Conservation (phyloP, 1,140 invertebrate species). For the Colletes gigas region DNA sequence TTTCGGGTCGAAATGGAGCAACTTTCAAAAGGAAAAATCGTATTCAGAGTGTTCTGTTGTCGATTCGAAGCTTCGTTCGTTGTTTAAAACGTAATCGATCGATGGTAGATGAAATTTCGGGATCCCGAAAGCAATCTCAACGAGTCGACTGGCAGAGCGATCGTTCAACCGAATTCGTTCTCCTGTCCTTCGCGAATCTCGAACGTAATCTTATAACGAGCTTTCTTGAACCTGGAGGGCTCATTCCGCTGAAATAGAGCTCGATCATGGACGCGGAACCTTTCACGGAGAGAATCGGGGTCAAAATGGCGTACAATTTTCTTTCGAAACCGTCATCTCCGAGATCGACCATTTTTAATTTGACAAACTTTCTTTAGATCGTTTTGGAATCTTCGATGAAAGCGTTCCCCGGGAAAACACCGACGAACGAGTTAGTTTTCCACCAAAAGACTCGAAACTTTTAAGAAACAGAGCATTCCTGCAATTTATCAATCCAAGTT, state of each 20-base stretch:
- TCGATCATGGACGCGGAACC: background rate
- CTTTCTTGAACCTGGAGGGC: background rate
- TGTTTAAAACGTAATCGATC: background rate
- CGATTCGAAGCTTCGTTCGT: background rate
- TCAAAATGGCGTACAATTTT: background rate
- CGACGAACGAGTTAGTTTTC: too few species aligned
- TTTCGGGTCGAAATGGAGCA: background rate
- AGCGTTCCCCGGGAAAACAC: too few species aligned
- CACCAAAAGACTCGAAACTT: too few species aligned
- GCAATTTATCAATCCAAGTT: too few species aligned
- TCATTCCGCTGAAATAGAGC: background rate
- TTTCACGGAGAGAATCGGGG: background rate
- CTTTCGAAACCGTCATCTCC: background rate
- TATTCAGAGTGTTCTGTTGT: constrained; percentile 13
- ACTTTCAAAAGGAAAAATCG: background rate
- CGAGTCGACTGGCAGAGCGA: constrained; percentile 27
- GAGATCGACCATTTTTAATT: background rate
- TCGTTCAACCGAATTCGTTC: constrained; percentile 10
- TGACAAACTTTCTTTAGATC: background rate
- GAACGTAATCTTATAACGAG: constrained; percentile 19
- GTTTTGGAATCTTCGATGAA: too few species aligned
- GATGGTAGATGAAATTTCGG: constrained; percentile 1
- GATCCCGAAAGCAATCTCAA: constrained; percentile 12
- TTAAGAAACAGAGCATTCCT: too few species aligned
- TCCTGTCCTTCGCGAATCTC: constrained; percentile 7